Percentiles rank a stretch among this genome's conserved stretches.
Conservation (phyloP, 2,888 invertebrate species). For the Neelides folsomi region DNA sequence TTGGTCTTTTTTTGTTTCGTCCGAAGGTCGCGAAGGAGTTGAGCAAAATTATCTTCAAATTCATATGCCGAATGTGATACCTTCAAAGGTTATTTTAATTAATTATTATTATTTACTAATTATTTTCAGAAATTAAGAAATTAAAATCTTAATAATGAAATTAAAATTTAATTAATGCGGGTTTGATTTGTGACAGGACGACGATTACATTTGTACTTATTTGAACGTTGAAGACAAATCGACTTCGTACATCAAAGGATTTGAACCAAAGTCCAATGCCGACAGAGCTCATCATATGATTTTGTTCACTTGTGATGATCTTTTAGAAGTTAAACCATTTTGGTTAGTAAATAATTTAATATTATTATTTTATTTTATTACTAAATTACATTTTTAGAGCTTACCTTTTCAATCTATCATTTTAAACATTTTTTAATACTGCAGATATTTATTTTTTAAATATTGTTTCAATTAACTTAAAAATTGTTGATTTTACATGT, state of each 20-base stretch:
- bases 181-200: conserved; percentile 35
- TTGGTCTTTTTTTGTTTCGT: too few relatives aligned
- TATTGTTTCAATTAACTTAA: background rate
- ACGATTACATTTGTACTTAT: conserved; percentile 40
- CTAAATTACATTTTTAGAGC: conserved; percentile 15
- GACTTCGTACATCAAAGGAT: conserved; percentile 32
- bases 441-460: background rate
- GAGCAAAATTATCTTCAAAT: too few relatives aligned
- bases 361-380: conserved; percentile 17
- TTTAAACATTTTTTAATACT: background rate
- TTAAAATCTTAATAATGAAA: background rate
- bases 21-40: too few relatives aligned
- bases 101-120: too few relatives aligned
- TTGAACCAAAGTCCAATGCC: conserved; percentile 43
- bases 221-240: conserved; percentile 35
- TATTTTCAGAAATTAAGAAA: conserved; percentile 3
- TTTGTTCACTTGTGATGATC: conserved; percentile 44
- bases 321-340: conserved; percentile 28
- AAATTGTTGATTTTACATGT: background rate
- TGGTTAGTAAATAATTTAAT: conserved; percentile 21
- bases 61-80: too few relatives aligned
- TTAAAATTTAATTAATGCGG: too few relatives aligned
- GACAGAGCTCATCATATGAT: conserved; percentile 47
- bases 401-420: conserved; percentile 13
- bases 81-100: too few relatives aligned